Evolutionary conservation across 2,113 vertebrate genomes (phyloP).

Genomic region (Lonchura striata): DNA sequence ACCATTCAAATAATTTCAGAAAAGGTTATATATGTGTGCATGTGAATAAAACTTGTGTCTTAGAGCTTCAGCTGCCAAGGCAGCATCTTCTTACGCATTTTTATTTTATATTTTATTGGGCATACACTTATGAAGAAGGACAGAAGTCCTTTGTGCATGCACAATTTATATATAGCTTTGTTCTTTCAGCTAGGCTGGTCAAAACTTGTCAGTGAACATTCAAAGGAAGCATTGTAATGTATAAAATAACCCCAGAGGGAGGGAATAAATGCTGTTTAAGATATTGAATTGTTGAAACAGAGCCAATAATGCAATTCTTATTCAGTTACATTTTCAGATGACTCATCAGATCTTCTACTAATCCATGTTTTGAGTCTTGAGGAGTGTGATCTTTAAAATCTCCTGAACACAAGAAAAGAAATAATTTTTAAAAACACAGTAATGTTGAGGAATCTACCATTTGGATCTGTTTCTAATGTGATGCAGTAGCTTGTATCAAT

Average conservation of each 20-base stretch:
- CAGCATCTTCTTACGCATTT: background rate
- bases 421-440: background rate
- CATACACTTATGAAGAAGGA: background rate
- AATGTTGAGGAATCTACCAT: background rate
- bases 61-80: background rate
- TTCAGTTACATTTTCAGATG: constrained; percentile 44
- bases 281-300: constrained; percentile 51
- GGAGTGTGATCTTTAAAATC: background rate
- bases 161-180: constrained; percentile 9
- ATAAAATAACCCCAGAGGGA: constrained; percentile 10
- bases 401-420: background rate
- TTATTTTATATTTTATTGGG: constrained; percentile 2
- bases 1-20: background rate
- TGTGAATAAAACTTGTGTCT: background rate
- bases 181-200: constrained; percentile 28
- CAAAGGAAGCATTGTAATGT: constrained; percentile 27
- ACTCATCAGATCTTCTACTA: constrained; percentile 38
- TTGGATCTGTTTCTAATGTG: background rate
- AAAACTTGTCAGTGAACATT: constrained; percentile 8
- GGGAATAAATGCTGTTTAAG: constrained; percentile 55
- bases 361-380: background rate
- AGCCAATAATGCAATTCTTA: constrained; percentile 35
- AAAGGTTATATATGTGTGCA: background rate
- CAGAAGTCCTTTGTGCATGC: background rate
- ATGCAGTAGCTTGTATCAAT: background rate